Evolutionary conservation across 2,113 vertebrate species (phyloP).

Genomic region (Benitochromis conjunctus): DNA sequence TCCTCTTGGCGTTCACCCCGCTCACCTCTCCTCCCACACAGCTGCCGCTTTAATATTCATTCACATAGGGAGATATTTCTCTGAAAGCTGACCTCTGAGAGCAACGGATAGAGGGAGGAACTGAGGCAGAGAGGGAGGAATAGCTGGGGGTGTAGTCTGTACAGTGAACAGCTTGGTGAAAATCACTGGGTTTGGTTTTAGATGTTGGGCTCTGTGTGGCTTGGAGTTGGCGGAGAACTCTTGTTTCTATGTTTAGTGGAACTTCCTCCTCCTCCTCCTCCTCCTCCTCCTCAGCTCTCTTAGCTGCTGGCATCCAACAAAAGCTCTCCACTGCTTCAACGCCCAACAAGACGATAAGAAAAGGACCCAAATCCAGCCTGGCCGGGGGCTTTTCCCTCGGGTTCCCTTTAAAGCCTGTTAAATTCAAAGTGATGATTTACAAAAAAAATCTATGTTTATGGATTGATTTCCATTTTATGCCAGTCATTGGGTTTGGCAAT

Average conservation of each 20-base stretch:
- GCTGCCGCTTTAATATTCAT: conserved; percentile 27
- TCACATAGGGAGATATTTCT: neutral
- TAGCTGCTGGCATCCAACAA: neutral
- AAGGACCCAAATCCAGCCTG: neutral
- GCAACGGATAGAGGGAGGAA: neutral
- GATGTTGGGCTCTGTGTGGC: neutral
- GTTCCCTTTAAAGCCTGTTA: neutral
- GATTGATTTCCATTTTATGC: neutral
- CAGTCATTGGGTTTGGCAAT: neutral
- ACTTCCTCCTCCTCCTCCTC: neutral
- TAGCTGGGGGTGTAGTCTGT: neutral
- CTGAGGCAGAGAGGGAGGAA: neutral
- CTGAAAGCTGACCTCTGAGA: neutral
- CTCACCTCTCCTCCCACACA: conserved; percentile 37
- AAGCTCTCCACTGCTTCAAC: neutral
- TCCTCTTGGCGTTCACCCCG: conserved; percentile 8
- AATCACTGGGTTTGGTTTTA: neutral
- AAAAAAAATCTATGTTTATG: neutral
- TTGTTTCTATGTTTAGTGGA: conserved; percentile 19
- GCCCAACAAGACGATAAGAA: neutral
- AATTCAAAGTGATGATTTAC: neutral
- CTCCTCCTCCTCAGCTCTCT: neutral
- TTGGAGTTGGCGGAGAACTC: neutral
- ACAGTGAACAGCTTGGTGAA: neutral
- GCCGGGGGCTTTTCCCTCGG: neutral